Percentiles rank a stretch among this genome's conserved stretches.
Evolutionary conservation across 2,113 vertebrate species (phyloP).

Genomic region (Suricata suricatta): DNA sequence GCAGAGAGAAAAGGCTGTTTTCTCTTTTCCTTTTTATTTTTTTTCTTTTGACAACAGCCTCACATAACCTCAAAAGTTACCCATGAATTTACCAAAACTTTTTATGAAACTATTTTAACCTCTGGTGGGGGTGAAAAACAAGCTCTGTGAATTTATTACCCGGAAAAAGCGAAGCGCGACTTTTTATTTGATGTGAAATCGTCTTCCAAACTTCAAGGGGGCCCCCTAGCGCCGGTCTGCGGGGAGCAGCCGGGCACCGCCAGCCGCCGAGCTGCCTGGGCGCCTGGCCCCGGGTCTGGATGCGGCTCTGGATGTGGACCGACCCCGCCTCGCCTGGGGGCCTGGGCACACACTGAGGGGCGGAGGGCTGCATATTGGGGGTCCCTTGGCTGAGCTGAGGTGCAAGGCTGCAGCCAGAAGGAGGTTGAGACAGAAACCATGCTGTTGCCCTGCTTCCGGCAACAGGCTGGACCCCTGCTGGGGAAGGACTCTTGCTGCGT

Average conservation of each 20-base stretch:
- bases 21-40: conserved; percentile 28
- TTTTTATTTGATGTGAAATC: background rate
- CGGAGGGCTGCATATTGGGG: background rate
- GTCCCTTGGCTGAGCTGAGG: background rate
- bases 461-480: background rate
- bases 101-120: conserved; percentile 77
- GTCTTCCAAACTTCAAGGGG: conserved; percentile 64
- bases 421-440: background rate
- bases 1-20: conserved; percentile 43
- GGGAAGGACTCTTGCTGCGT: background rate
- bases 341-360: background rate
- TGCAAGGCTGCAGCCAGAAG: background rate
- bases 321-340: background rate
- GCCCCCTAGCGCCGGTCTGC: conserved; percentile 52
- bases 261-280: background rate
- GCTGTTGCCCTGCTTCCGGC: background rate
- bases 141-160: conserved; percentile 72
- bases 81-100: conserved; percentile 78
- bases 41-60: conserved; percentile 61
- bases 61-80: conserved; percentile 79
- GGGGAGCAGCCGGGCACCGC: background rate
- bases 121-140: conserved; percentile 77
- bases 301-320: too few relatives aligned
- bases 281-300: too few relatives aligned
- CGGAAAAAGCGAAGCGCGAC: conserved; percentile 29